These are phyloP conservation scores for Branchinecta sandiegonensis DNA, from an alignment of 2,888 invertebrate species.

Conservation along the genomic window DNA sequence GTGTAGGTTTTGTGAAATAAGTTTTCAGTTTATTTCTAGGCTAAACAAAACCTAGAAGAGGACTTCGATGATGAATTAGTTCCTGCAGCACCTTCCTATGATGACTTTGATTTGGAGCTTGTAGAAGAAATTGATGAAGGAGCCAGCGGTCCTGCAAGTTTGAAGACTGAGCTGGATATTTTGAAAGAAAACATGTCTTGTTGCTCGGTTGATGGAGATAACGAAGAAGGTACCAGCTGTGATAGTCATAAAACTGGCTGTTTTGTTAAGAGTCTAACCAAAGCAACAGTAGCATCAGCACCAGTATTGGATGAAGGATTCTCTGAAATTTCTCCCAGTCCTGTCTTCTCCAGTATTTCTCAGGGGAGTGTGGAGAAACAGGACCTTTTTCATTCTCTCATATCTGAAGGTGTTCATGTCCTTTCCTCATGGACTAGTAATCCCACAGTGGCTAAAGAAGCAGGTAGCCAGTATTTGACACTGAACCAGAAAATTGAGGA, in stretches of 20 bases:
- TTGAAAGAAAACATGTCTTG: conserved; percentile 9
- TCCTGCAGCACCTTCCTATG: too few relatives aligned
- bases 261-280: too few relatives aligned
- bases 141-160: background rate
- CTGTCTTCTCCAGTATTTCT: background rate
- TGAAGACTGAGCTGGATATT: conserved; percentile 7
- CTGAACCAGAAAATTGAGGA: background rate
- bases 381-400: background rate
- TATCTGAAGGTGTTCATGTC: background rate
- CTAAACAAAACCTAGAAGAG: too few relatives aligned
- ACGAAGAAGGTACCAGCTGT: background rate
- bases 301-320: conserved; percentile 14
- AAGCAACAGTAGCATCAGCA: background rate
- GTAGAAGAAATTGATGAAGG: background rate
- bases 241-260: background rate
- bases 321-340: conserved; percentile 1
- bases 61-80: too few relatives aligned
- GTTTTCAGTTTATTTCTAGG: too few relatives aligned
- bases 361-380: background rate
- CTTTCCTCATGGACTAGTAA: background rate
- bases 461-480: background rate
- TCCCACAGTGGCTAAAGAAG: background rate
- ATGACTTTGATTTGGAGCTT: too few relatives aligned
- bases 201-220: background rate
- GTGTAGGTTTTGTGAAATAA: too few relatives aligned